A percentile compares a stretch with the other conserved stretches of the same genome.
These are phyloP conservation scores for Trachelipus rathkii DNA, from an alignment of 1,140 invertebrate species.

Conservation along the genomic window DNA sequence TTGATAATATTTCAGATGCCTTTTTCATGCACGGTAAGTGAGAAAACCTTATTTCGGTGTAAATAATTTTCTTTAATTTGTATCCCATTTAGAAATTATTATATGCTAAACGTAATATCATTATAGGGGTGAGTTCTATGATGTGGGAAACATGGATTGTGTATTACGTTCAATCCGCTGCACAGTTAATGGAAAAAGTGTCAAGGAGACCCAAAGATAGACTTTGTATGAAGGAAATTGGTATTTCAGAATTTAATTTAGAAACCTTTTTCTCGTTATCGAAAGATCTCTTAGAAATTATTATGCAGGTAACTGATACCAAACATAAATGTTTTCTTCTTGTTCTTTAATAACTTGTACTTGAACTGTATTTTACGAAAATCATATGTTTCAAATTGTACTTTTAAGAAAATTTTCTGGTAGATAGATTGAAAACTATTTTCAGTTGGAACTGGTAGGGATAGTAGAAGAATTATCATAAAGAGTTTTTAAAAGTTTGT, in stretches of 20 bases:
- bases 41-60: neutral
- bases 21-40: conserved; percentile 47
- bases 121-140: conserved; percentile 52
- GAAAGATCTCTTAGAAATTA: conserved; percentile 50
- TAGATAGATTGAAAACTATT: no score
- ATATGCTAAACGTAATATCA: no score
- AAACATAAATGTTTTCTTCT: conserved; percentile 29
- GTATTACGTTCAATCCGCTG: conserved; percentile 51
- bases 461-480: no score
- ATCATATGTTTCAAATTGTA: no score
- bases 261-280: conserved; percentile 49
- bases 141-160: conserved; percentile 55
- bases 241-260: conserved; percentile 51
- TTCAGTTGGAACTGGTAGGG: no score
- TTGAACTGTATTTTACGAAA: no score
- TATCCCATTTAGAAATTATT: neutral
- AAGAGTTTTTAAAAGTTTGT: no score
- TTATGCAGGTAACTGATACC: conserved; percentile 52
- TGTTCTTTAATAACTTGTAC: neutral
- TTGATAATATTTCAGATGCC: conserved; percentile 44
- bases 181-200: conserved; percentile 54
- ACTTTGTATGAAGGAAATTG: conserved; percentile 52
- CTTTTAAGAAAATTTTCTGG: no score
- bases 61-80: neutral
- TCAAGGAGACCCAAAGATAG: conserved; percentile 56